Evolutionary conservation across 2,888 invertebrate species (phyloP), one percentile per base, ranked within the genome.

Genomic region (Spatulosminthurus flaviceps): DNA sequence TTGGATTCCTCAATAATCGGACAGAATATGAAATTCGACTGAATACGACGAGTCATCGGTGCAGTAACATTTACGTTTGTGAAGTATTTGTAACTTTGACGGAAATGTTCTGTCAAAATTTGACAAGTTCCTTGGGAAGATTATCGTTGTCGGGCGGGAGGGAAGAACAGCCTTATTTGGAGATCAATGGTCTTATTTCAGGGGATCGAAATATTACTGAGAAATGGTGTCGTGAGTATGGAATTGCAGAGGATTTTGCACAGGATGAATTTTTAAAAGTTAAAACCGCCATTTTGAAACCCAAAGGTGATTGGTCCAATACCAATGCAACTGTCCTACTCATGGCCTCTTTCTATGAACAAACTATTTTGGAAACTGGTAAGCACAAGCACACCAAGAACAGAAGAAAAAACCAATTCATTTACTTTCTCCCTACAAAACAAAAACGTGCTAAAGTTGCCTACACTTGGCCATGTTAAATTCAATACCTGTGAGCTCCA

Each of bases 141-240:
- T n/a, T n/a, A n/a, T n/a, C n/a, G n/a, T n/a, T n/a, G n/a, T n/a
- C n/a, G n/a, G n/a, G n/a, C n/a, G n/a, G n/a, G n/a, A n/a, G 28
- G 13, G 5, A 11, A 16, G 28, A 26, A 29, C 43, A 42, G 21
- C 29, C 60, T 5, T 60, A 43, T n/a, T 26, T 73, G 28, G 60
- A 29, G 1, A 73, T 73, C 28, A 13, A 61, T 9, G 73, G 73
- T 9, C 7, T 51, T 16, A 61, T 60, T 13, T 26, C 26, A 0
- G 43, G 60, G 0, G 24, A 28, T 16, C 24, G 60, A n/a, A 73
- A 51, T 9, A n/a, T 73, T 5, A 43, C 2, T 73, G 21, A 22
- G 0, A 51, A 73, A 29, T 73, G 73, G 73, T 73, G 73, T 29
- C 28, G 61, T 7, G 61, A 73, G 19, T 41, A 72, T 24, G 24